Percentiles rank a stretch among this genome's conserved stretches.
These are phyloP conservation scores for Toxostoma redivivum DNA, from an alignment of 2,113 vertebrate species.

Conservation along the genomic window DNA sequence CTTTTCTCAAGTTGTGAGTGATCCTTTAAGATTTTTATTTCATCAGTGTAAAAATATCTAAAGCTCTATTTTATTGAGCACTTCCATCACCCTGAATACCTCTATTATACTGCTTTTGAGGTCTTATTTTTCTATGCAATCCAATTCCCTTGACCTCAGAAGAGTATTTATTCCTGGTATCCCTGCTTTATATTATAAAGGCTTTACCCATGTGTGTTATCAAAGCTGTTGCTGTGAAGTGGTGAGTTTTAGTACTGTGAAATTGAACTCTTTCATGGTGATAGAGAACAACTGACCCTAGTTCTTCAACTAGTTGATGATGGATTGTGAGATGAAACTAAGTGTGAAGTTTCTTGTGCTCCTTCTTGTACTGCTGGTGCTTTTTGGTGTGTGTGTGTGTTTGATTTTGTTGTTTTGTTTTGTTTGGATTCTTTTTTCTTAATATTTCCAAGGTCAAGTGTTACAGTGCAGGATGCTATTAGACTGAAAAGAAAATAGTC, in stretches of 20 bases:
- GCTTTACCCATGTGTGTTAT: conserved; percentile 36
- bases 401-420: neutral
- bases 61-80: conserved; percentile 32
- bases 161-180: conserved; percentile 16
- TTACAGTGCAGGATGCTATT: neutral
- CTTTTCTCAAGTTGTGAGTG: neutral
- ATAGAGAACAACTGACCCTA: conserved; percentile 9
- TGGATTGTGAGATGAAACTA: neutral
- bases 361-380: neutral
- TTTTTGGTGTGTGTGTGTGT: neutral
- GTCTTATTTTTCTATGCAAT: conserved; percentile 48
- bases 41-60: conserved; percentile 8
- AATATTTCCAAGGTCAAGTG: neutral
- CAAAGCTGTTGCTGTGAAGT: conserved; percentile 22
- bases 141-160: conserved; percentile 48
- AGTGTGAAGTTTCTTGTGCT: neutral
- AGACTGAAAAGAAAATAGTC: neutral
- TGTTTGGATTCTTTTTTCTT: neutral
- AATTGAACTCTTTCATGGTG: conserved; percentile 10
- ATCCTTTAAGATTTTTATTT: neutral
- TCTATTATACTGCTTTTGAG: conserved; percentile 36
- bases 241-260: conserved; percentile 23
- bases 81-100: conserved; percentile 27
- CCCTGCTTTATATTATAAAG: conserved; percentile 1
- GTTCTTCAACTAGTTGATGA: neutral